Base-by-base conservation (phyloP, 2,888 invertebrate species). In the Orchesellides sinensis region DNA sequence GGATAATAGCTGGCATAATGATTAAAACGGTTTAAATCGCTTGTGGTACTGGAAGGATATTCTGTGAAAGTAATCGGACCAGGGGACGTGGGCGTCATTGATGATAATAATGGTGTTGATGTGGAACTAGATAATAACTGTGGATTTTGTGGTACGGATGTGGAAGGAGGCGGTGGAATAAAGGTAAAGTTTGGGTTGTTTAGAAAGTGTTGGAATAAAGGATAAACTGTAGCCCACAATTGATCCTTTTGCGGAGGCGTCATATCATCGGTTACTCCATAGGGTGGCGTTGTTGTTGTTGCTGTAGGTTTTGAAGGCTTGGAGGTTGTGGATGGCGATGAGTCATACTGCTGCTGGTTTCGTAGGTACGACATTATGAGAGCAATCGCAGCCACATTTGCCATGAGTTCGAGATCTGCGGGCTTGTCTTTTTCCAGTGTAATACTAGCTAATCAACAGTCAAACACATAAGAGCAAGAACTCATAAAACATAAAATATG, bases 301-400 rank as follows among this genome's bases (percentile, higher is more conserved):
- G 32, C 6, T 32, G 40, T 14, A 40, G 40, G 40, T 8, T 40
- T 2, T 2, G 40, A 40, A 40, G 40, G 10, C n/a, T n/a, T n/a
- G n/a, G n/a, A n/a, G n/a, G 17, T 68, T n/a, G 29, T 2, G 12
- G 8, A 19, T 52, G 35, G 72, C 1, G 40, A 45, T 23, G 12
- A n/a, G n/a, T n/a, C n/a, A n/a, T n/a, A 52, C 45, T 40, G 29
- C 10, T 78, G 61, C 17, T 83, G 78, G 35, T 75, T 69, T 68
- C 27, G 47, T 17, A 85, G 54, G 59, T 84, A 82, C 2, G 79
- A 73, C 61, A 85, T 85, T 70, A 85, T 54, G 82, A 84, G 63
- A 84, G 85, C 79, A 83, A 83, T 69, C 45, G 85, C 45, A 75
- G 85, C 85, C 82, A 84, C 68, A 79, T 84, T 82, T 59, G 78